Conservation (phyloP, 2,113 vertebrate genomes). For the Brachirus orientalis region DNA sequence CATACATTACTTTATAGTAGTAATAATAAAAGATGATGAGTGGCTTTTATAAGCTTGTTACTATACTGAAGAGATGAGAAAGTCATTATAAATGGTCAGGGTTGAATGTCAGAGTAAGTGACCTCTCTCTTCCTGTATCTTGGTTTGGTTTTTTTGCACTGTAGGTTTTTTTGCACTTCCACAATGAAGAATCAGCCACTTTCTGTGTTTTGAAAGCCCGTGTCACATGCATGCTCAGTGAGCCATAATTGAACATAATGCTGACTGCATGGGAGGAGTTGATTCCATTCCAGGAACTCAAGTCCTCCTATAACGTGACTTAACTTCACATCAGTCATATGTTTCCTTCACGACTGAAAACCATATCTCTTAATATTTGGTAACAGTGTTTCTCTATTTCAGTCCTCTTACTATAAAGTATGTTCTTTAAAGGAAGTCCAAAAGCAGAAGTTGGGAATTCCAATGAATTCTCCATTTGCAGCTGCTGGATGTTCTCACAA, state of each 20-base stretch:
- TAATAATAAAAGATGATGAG: too few species aligned
- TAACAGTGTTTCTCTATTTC: too few species aligned
- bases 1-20: too few species aligned
- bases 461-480: slow-evolving; percentile 19
- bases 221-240: slow-evolving; percentile 50
- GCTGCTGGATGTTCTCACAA: background rate
- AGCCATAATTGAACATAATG: slow-evolving; percentile 38
- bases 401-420: slow-evolving; percentile 15
- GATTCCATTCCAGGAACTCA: slow-evolving; percentile 11
- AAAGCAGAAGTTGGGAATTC: slow-evolving; percentile 64
- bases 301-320: slow-evolving; percentile 15
- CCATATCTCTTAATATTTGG: background rate
- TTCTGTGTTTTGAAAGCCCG: slow-evolving; percentile 24
- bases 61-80: background rate
- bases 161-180: background rate
- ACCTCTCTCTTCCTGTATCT: too few species aligned
- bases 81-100: background rate
- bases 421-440: slow-evolving; percentile 26
- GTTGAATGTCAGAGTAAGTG: background rate
- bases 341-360: slow-evolving; percentile 57
- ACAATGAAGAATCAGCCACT: slow-evolving; percentile 18
- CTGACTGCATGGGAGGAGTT: slow-evolving; percentile 17
- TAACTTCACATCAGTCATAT: slow-evolving; percentile 49
- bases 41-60: too few species aligned
- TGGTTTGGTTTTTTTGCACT: background rate